Conservation (phyloP, 2,113 vertebrate species). For the Hippolais icterina region DNA sequence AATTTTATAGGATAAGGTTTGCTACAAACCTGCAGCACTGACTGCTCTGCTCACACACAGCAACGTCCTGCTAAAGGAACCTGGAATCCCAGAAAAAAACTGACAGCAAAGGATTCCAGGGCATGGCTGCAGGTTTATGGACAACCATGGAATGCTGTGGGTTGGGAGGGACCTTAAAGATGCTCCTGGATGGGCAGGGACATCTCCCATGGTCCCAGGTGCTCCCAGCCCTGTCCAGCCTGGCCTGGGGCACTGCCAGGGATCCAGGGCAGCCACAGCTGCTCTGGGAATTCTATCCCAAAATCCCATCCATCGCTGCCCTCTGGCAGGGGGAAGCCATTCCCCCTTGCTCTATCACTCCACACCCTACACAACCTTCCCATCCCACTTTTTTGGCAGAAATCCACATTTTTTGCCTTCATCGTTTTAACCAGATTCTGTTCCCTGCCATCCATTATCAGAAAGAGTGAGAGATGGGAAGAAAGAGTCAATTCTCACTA, state of each 20-base stretch:
- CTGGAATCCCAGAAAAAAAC: background rate
- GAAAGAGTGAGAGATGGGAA: background rate
- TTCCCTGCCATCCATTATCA: background rate
- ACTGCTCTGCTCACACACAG: background rate
- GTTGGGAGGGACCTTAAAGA: background rate
- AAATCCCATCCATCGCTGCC: background rate
- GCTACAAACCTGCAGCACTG: background rate
- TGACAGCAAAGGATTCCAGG: background rate
- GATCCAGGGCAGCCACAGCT: background rate
- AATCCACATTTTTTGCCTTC: rapidly evolving
- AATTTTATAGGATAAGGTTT: background rate
- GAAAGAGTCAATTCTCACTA: background rate
- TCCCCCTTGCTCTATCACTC: background rate
- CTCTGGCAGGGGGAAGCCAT: background rate
- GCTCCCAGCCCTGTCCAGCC: background rate
- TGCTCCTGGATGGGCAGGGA: background rate
- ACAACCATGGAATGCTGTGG: background rate
- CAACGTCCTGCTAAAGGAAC: background rate
- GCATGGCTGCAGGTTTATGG: rapidly evolving
- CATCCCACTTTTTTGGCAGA: rapidly evolving
- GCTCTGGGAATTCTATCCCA: background rate
- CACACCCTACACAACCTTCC: background rate
- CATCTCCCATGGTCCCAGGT: background rate
- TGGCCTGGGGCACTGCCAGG: background rate
- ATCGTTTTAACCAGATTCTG: background rate